phyloP scores from a whole-genome alignment of 2,888 invertebrate genomes.

The Eristalis arbustorum region DNA sequence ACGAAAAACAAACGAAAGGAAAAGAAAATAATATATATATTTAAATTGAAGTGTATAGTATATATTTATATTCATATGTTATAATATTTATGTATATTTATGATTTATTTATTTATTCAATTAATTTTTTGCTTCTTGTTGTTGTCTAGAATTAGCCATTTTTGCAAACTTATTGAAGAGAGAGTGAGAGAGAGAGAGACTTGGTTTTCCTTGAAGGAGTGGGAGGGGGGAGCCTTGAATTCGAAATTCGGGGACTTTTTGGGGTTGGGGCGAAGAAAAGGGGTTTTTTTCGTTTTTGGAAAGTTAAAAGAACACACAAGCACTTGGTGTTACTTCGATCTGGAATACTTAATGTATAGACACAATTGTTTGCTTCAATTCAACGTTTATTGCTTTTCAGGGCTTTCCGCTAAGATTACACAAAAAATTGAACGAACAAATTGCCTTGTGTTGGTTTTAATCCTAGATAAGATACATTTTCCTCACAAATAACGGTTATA shows the following conservation, averaged over 20 bases:
- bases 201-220: background rate
- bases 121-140: too few relatives aligned
- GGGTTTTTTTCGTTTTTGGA: too few relatives aligned
- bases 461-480: background rate
- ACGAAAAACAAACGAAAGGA: background rate
- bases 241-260: background rate
- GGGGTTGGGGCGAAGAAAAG: too few relatives aligned
- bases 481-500: conserved; percentile 35
- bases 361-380: conserved; percentile 2
- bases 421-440: background rate
- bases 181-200: background rate
- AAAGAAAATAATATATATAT: conserved; percentile 11
- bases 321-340: background rate
- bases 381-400: conserved; percentile 10
- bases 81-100: conserved; percentile 15
- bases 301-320: background rate
- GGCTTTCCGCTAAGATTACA: conserved; percentile 12
- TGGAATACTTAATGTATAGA: conserved; percentile 44
- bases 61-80: conserved; percentile 18
- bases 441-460: background rate
- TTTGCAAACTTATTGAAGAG: background rate
- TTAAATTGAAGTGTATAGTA: conserved; percentile 26
- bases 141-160: conserved; percentile 16
- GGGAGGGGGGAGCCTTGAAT: background rate
- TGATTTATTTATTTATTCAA: background rate